Conservation (phyloP, 2,888 invertebrate species). For the Iselma pallidipennis region DNA sequence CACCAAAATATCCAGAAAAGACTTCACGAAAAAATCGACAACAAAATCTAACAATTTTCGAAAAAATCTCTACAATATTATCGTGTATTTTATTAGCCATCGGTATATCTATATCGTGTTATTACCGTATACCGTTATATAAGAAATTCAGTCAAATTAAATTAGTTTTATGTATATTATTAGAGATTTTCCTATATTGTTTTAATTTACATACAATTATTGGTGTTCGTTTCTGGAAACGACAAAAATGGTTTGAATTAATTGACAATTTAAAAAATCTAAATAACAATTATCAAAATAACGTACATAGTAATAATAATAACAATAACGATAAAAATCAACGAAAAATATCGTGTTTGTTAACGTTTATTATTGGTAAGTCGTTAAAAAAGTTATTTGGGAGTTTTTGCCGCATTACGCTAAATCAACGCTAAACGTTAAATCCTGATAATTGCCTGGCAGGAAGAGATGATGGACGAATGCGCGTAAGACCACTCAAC, state of each 20-base stretch:
- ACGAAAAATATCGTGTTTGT: neutral
- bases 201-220: neutral
- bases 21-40: neutral
- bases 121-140: neutral
- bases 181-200: neutral
- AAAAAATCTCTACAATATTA: neutral
- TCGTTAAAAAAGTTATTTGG: neutral
- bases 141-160: neutral
- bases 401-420: neutral
- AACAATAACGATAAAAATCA: neutral
- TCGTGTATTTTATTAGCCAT: neutral
- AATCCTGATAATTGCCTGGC: no score
- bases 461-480: no score
- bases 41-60: neutral
- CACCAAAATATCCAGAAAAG: neutral
- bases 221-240: neutral
- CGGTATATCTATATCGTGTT: neutral
- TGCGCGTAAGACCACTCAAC: no score
- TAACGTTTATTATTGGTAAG: neutral
- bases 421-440: no score
- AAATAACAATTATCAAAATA: neutral
- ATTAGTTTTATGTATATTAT: neutral
- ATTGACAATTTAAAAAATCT: neutral
- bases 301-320: neutral
- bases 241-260: neutral